A percentile compares a stretch with the other conserved stretches of the same genome.
These are phyloP conservation scores for Papilio xuthus DNA, from an alignment of 1,140 invertebrate genomes.

Conservation along the genomic window DNA sequence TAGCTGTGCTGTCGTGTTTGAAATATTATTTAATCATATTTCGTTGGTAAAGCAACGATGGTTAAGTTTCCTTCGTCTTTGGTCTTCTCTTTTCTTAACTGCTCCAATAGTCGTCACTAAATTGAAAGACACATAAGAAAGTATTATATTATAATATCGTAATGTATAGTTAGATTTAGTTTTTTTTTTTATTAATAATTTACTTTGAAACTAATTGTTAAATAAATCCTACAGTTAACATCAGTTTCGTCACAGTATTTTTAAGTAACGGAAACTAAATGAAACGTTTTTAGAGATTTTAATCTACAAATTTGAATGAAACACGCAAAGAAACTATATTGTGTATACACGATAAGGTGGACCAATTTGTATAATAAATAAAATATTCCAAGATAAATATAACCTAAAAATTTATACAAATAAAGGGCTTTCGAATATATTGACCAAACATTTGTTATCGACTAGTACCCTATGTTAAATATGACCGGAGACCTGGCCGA, in stretches of 20 bases:
- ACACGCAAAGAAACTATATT: background rate
- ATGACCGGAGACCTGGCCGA: constrained; percentile 35
- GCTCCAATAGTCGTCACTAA: background rate
- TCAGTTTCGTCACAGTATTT: background rate
- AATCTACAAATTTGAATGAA: constrained; percentile 1
- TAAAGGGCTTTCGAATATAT: constrained; percentile 14
- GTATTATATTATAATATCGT: background rate
- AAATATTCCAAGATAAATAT: constrained; percentile 7
- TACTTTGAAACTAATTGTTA: background rate
- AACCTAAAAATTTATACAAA: constrained; percentile 16
- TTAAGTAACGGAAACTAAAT: constrained; percentile 3
- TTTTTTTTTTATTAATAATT: background rate
- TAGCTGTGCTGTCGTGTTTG: background rate
- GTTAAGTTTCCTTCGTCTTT: background rate
- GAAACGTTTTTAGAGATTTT: background rate
- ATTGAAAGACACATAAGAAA: background rate
- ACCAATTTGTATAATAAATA: background rate
- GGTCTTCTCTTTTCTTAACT: background rate
- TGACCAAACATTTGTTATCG: constrained; percentile 34
- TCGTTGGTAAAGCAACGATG: background rate
- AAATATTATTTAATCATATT: background rate
- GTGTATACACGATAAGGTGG: background rate
- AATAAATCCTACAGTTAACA: background rate
- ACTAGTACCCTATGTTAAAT: constrained; percentile 32
- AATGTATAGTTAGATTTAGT: background rate